phyloP scores from a whole-genome alignment of 2,797 vertebrate genomes.

The Okamejei kenojei region DNA sequence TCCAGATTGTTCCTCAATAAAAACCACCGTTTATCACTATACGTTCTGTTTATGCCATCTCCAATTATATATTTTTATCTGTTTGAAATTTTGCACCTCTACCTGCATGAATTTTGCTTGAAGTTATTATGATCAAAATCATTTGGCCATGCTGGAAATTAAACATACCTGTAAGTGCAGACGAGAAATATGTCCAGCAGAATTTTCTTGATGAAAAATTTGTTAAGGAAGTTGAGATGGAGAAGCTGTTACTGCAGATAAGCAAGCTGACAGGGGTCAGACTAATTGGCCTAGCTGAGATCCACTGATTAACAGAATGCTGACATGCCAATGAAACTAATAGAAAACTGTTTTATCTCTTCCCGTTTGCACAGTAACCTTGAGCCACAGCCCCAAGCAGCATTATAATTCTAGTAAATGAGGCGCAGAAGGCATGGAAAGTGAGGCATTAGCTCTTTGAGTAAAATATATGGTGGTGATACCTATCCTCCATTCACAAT shows the following conservation, averaged over 20 bases:
- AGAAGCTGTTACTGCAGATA: slow-evolving; percentile 32
- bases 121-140: neutral
- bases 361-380: slow-evolving; percentile 84
- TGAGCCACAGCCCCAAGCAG: slow-evolving; percentile 72
- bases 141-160: neutral
- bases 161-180: neutral
- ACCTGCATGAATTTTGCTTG: neutral
- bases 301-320: slow-evolving; percentile 49
- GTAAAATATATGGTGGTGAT: slow-evolving; percentile 88
- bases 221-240: slow-evolving; percentile 10
- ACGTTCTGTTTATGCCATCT: neutral
- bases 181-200: neutral
- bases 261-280: slow-evolving; percentile 30
- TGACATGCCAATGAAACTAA: slow-evolving; percentile 74
- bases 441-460: slow-evolving; percentile 78
- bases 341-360: slow-evolving; percentile 84
- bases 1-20: neutral
- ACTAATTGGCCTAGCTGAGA: slow-evolving; percentile 28
- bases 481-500: slow-evolving; percentile 92
- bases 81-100: neutral
- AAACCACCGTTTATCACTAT: too few species aligned
- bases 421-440: slow-evolving; percentile 56
- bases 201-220: neutral
- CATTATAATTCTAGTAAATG: slow-evolving; percentile 71
- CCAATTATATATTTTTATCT: neutral